phyloP scores from a whole-genome alignment of 2,888 invertebrate species.

The Neoascia interrupta region DNA sequence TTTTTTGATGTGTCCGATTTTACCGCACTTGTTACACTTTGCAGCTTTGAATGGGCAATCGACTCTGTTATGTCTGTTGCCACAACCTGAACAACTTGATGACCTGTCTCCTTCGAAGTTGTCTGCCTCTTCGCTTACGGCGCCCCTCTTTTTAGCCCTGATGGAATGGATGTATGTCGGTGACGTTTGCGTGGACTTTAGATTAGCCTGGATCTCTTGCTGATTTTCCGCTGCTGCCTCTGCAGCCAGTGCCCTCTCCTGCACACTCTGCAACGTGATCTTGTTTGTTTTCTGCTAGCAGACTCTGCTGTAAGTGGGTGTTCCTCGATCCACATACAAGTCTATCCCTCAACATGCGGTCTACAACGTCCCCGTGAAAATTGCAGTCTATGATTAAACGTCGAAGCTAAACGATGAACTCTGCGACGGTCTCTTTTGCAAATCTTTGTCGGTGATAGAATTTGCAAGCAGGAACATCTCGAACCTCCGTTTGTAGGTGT shows the following conservation, averaged over 20 bases:
- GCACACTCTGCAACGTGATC: not conserved
- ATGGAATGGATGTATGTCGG: not conserved
- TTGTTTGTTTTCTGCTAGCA: not conserved
- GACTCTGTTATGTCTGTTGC: not conserved
- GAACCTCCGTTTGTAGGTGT: slow-evolving; percentile 11
- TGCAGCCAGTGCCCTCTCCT: not conserved
- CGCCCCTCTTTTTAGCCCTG: not conserved
- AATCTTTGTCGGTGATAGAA: not conserved
- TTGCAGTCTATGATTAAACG: not conserved
- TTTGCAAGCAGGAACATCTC: slow-evolving; percentile 16
- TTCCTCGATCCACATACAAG: not conserved
- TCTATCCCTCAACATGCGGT: not conserved
- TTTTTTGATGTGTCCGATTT: not conserved
- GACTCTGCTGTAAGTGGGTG: not conserved
- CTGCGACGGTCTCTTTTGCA: not conserved
- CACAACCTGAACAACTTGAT: not conserved
- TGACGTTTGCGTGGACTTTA: not conserved
- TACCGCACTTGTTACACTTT: slow-evolving; percentile 1
- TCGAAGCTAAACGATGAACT: not conserved
- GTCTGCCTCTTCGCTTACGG: not conserved
- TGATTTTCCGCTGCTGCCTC: not conserved
- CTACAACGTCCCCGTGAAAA: not conserved
- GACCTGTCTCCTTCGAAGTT: not conserved
- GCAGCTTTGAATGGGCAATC: slow-evolving; percentile 2
- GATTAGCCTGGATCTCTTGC: not conserved